A percentile compares a stretch with the other conserved stretches of the same genome.
Evolutionary conservation across 1,140 invertebrate species (phyloP).

Genomic region (Helicoverpa armigera): DNA sequence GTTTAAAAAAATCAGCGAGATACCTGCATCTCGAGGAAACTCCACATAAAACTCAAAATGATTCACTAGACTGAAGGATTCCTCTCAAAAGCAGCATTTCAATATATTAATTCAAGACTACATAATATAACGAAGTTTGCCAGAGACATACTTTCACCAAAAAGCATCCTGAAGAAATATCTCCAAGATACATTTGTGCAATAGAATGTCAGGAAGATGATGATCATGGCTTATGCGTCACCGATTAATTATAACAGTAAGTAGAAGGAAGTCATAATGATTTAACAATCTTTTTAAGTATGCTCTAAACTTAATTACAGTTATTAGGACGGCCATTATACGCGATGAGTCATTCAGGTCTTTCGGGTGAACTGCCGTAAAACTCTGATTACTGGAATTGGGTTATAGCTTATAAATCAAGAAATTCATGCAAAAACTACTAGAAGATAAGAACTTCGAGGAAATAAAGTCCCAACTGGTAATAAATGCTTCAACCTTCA

Average conservation of each 20-base stretch:
- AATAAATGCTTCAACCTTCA: slow-evolving; percentile 6
- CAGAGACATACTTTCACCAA: background rate
- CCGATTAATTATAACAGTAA: background rate
- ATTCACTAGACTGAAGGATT: background rate
- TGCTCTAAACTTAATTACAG: background rate
- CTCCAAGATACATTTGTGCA: background rate
- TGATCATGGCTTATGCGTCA: background rate
- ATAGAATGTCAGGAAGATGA: background rate
- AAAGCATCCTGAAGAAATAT: background rate
- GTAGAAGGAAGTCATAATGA: background rate
- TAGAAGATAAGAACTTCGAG: background rate
- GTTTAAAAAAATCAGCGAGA: background rate
- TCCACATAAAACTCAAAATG: background rate
- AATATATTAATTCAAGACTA: background rate
- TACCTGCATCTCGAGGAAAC: background rate
- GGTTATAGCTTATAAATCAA: background rate
- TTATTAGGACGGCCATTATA: background rate
- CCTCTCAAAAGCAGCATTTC: background rate
- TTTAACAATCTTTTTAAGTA: background rate
- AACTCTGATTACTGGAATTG: no score
- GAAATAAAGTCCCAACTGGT: slow-evolving; percentile 15
- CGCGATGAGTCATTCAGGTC: no score
- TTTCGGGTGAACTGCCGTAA: no score
- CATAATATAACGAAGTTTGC: background rate
- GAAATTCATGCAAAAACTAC: background rate